Conservation (phyloP, 2,113 vertebrate species). For the Suricata suricatta region DNA sequence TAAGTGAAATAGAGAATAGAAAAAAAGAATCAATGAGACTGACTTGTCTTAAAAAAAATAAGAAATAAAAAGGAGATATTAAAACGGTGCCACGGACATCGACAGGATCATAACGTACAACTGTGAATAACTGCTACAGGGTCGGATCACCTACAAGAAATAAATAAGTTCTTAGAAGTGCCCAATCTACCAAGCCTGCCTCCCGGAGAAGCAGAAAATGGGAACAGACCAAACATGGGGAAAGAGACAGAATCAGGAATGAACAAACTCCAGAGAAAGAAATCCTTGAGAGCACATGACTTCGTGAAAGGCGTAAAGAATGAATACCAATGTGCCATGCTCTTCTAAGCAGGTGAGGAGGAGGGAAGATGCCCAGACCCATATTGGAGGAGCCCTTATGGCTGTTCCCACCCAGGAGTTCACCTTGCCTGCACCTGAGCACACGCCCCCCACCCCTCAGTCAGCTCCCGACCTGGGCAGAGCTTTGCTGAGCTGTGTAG, state of each 20-base stretch:
- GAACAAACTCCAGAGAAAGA: background rate
- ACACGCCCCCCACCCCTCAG: rapidly evolving
- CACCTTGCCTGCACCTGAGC: background rate
- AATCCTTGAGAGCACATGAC: background rate
- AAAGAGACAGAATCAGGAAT: background rate
- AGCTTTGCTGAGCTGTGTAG: rapidly evolving
- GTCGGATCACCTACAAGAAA: background rate
- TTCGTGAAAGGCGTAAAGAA: rapidly evolving
- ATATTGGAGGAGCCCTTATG: background rate
- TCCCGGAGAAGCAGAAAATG: background rate
- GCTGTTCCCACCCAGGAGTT: background rate
- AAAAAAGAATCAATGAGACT: background rate
- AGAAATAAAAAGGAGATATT: background rate
- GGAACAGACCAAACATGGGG: background rate
- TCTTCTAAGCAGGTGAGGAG: background rate
- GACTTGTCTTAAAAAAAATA: too few species aligned
- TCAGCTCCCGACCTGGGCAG: too few species aligned
- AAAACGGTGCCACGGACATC: background rate
- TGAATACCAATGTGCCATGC: background rate
- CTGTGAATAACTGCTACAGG: background rate
- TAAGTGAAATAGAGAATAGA: background rate
- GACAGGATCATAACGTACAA: background rate
- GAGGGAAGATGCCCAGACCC: background rate
- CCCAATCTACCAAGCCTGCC: background rate
- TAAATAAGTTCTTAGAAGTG: background rate